Evolutionary conservation across 1,140 invertebrate genomes (phyloP), one percentile per base, ranked within the genome.

Genomic region (Hypsibius dujardini): DNA sequence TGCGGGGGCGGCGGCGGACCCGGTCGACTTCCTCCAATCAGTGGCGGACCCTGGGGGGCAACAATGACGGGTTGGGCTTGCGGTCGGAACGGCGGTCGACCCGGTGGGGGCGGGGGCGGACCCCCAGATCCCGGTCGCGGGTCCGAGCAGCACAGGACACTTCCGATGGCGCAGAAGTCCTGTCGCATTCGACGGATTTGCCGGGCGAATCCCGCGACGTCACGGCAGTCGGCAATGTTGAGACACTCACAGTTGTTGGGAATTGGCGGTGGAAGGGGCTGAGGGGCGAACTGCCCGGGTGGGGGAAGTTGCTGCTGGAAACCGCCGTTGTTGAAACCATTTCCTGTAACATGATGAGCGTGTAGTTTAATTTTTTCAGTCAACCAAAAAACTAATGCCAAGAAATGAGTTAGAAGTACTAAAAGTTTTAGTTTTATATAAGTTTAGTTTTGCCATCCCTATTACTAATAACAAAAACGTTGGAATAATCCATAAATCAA

Each of bases 101-200:
- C 50, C 7, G 7, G 7, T 7, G 7, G 7, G 50, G n/a, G 7
- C 7, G 50, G 3, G 3, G 62, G 62, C 12, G 12, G 12, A 15
- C 62, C 62, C 45, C 62, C 62, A 42, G 12, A 7, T 56, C 50
- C 50, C 50, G 50, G 50, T 15, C 62, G 62, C 7, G 12, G 62
- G 45, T 67, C 62, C 12, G 62, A 12, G 42, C 62, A 67, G 42
- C 62, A 67, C 62, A 45, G 62, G 12, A 67, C 62, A 12, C 12
- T 67, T 45, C 62, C 62, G 45, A 67, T 67, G 12, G 42, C 42
- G 42, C 62, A 67, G 42, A 67, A 67, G 62, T 67, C 45, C 62
- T 67, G 62, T 3, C 45, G 12, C 12, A 67, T 15, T 42, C 62
- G 12, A 12, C 42, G 12, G 62, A 45, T 67, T 7, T 3, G 12